These are phyloP conservation scores for Aurelia aurita DNA, from an alignment of 30 jellyfish, hydroid and myxozoan species.

Conservation along the genomic window DNA sequence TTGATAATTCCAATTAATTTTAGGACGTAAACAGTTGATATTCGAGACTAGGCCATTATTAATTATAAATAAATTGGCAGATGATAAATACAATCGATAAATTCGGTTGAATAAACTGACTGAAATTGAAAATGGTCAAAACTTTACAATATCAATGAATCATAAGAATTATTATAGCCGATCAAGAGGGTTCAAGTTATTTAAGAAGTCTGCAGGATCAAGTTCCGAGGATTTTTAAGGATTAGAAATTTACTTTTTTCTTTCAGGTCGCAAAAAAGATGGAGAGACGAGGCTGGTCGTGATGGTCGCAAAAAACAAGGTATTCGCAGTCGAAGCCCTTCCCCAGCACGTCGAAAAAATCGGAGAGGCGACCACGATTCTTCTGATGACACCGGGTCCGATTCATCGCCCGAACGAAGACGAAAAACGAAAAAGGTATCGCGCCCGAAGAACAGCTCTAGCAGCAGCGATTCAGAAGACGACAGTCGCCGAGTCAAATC, in stretches of 20 bases:
- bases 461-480: conserved; percentile 70
- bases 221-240: too few species aligned
- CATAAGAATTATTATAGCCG: too few species aligned
- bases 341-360: conserved; percentile 63
- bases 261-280: conserved; percentile 35
- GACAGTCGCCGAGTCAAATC: conserved; percentile 57
- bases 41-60: too few species aligned
- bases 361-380: conserved; percentile 47
- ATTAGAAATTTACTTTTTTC: not conserved
- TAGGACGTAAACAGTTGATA: too few species aligned
- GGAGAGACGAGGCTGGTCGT: conserved; percentile 31
- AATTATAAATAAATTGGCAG: too few species aligned
- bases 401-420: conserved; percentile 71
- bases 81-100: too few species aligned
- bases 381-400: conserved; percentile 72
- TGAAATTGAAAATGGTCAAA: too few species aligned
- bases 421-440: conserved; percentile 50
- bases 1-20: too few species aligned
- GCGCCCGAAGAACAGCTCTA: conserved; percentile 30
- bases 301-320: not conserved
- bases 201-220: too few species aligned
- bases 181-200: too few species aligned
- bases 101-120: too few species aligned
- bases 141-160: too few species aligned
- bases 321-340: conserved; percentile 59